Base-by-base conservation (phyloP, 2,888 invertebrate species). In the Tethea ocularis region DNA sequence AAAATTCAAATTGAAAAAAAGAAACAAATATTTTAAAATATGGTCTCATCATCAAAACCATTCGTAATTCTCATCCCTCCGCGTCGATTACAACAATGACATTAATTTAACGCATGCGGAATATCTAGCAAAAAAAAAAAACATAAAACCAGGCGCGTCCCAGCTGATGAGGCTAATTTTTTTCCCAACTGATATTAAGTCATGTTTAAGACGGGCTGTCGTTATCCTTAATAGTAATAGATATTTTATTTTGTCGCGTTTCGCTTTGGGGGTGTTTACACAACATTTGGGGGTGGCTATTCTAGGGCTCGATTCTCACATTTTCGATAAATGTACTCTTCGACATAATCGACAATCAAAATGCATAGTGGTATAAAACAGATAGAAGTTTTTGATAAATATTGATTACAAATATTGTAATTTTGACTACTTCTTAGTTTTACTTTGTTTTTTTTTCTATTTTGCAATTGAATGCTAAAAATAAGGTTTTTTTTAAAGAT, bases 151-250 rank as follows among this genome's bases (percentile, higher is more conserved):
- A 72, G 67, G 67, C 75, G 75, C 70, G 74, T 76, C 71, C 69
- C 70, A 75, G 73, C 75, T 91, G 91, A 93, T 93, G 93, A 82
- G 75, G 70, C 87, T 85, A 91, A 92, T 93, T 91, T 93, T 91
- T 89, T 89, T 86, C 79, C 87, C 88, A 81, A 89, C 92, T 88
- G 92, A 93, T 93, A 93, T 93, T 93, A 93, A 93, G 93, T 93
- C 93, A 91, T 93, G 92, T 92, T 91, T 93, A 92, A 93, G 93
- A 90, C 90, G 89, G 83, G 82, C 88, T 82, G 83, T 91, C 93
- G 84, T 93, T 93, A 93, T 86, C 83, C 86, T 91, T 93, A 93
- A 93, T 93, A 93, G 93, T 92, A 92, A 93, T 93, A 93, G 93
- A 93, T 93, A 91, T 93, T 91, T 93, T 93, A 93, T 91, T 90